Conservation (phyloP, 2,113 vertebrate genomes). For the Leucoraja erinaceus region DNA sequence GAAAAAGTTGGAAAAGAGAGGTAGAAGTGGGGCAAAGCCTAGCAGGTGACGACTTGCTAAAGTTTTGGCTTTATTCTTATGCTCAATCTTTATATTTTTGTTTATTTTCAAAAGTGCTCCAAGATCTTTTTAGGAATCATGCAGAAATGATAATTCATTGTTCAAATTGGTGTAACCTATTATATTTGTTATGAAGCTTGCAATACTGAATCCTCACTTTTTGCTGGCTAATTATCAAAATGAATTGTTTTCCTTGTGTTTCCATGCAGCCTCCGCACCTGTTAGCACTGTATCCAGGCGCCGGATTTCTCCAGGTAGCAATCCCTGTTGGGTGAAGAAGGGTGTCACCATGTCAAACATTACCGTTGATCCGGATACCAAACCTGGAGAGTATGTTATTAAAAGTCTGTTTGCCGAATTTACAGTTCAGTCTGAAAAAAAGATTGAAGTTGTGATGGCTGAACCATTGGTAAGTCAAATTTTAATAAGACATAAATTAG, state of each 20-base stretch:
- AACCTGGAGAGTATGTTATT: conserved; percentile 98
- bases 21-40: too few species aligned
- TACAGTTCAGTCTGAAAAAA: conserved; percentile 95
- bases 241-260: conserved; percentile 41
- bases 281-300: conserved; percentile 74
- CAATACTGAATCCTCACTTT: not conserved
- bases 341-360: conserved; percentile 88
- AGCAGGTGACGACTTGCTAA: too few species aligned
- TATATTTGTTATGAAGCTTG: not conserved
- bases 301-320: conserved; percentile 58
- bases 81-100: not conserved
- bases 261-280: conserved; percentile 68
- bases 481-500: not conserved
- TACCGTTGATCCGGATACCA: conserved; percentile 95
- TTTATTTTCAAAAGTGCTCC: not conserved
- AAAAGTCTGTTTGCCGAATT: conserved; percentile 98
- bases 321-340: conserved; percentile 63
- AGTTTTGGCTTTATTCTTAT: too few species aligned
- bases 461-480: conserved; percentile 87
- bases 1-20: too few species aligned
- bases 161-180: not conserved
- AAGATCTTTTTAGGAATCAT: not conserved
- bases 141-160: not conserved
- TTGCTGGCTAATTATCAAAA: not conserved
- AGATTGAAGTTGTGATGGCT: conserved; percentile 99